These are phyloP conservation scores for Smithornis capensis DNA, from an alignment of 2,113 vertebrate species.

Conservation along the genomic window DNA sequence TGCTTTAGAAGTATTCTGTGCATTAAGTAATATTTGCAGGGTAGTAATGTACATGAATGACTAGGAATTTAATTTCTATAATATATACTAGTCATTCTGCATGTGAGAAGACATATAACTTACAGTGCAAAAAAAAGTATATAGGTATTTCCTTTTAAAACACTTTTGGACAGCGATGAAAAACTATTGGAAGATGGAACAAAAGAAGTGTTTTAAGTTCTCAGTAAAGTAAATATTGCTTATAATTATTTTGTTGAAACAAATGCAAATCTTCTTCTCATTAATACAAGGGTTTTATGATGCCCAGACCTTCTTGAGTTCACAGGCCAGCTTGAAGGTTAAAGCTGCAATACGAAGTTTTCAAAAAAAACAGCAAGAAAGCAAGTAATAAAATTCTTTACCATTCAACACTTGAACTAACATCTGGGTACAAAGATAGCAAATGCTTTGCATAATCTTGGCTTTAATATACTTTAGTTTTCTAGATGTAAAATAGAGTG, in stretches of 20 bases:
- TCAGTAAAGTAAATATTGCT: not conserved
- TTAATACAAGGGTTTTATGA: not conserved
- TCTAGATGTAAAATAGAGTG: not conserved
- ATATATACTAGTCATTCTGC: not conserved
- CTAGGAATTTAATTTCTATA: not conserved
- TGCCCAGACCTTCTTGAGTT: not conserved
- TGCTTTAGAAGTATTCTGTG: conserved; percentile 50
- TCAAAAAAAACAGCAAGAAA: not conserved
- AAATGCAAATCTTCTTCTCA: not conserved
- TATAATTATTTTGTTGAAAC: not conserved
- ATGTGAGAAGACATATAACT: not conserved
- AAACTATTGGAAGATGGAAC: not conserved
- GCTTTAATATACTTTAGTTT: not conserved
- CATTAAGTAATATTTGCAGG: conserved; percentile 30
- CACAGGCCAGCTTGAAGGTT: not conserved
- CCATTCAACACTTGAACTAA: not conserved
- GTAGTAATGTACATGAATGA: not conserved
- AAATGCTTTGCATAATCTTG: not conserved
- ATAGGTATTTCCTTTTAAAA: conserved; percentile 16
- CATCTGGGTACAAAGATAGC: not conserved
- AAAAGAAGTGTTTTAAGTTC: not conserved
- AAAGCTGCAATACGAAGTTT: not conserved
- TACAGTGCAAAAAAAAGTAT: not conserved
- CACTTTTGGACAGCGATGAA: not conserved
- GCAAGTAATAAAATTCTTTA: not conserved